Percentiles rank a stretch among this genome's conserved stretches.
Conservation (phyloP, 2,888 invertebrate genomes). For the Koerneria pararmatus region DNA sequence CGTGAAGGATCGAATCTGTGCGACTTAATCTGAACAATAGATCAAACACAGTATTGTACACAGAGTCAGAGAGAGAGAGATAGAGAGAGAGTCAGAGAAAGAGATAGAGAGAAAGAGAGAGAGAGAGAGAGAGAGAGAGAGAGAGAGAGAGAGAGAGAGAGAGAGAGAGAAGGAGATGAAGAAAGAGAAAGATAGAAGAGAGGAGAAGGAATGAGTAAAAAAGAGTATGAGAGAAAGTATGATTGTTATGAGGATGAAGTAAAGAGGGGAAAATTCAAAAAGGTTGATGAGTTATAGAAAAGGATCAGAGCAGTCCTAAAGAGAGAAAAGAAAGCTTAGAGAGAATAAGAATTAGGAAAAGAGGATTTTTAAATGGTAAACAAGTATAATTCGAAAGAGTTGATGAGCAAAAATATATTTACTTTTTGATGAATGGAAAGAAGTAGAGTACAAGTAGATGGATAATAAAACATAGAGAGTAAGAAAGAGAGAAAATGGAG, state of each 20-base stretch:
- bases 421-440: background rate
- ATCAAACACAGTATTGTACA: slow-evolving; percentile 13
- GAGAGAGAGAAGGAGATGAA: background rate
- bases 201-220: background rate
- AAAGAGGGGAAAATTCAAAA: background rate
- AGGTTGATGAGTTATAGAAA: background rate
- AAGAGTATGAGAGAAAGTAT: background rate
- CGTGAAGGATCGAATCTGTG: too few species aligned
- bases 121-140: background rate
- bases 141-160: background rate
- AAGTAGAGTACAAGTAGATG: background rate
- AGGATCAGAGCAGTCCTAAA: background rate
- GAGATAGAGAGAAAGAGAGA: slow-evolving; percentile 1
- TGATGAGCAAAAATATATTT: background rate
- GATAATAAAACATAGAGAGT: background rate
- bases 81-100: background rate
- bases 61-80: background rate
- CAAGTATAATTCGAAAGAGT: slow-evolving; percentile 3
- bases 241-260: background rate
- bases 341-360: too few species aligned
- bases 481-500: background rate
- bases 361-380: too few species aligned
- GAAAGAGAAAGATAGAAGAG: background rate
- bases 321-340: too few species aligned
- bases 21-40: too few species aligned